Evolutionary conservation across 2,888 invertebrate genomes (phyloP).

Genomic region (Ctenicera cuprea): DNA sequence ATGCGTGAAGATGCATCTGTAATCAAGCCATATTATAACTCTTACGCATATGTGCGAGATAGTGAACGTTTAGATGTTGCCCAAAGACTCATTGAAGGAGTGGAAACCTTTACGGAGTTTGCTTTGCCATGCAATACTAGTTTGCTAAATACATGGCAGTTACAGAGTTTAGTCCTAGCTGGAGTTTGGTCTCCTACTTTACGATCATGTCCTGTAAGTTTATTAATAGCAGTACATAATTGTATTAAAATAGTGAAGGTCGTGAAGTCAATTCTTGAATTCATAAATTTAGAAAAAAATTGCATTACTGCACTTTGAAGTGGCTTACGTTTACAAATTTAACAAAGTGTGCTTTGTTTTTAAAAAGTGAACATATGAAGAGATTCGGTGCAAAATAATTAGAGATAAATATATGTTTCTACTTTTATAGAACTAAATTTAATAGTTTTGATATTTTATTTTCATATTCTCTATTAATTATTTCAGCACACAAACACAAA

Average conservation of each 20-base stretch:
- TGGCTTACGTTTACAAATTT: too few relatives aligned
- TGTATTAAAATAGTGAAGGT: not conserved
- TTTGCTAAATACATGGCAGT: slow-evolving; percentile 92
- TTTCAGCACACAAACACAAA: too few relatives aligned
- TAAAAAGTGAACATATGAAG: too few relatives aligned
- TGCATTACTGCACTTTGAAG: too few relatives aligned
- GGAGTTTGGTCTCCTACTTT: slow-evolving; percentile 90
- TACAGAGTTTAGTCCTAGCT: slow-evolving; percentile 86
- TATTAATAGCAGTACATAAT: slow-evolving; percentile 27
- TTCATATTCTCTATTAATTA: too few relatives aligned
- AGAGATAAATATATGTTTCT: too few relatives aligned
- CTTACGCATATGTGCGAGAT: slow-evolving; percentile 89
- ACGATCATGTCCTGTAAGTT: slow-evolving; percentile 80
- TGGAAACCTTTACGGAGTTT: slow-evolving; percentile 84
- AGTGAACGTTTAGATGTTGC: slow-evolving; percentile 86
- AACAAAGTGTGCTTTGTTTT: too few relatives aligned
- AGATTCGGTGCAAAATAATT: too few relatives aligned
- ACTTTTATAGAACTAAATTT: too few relatives aligned
- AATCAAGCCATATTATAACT: slow-evolving; percentile 88
- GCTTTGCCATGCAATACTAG: slow-evolving; percentile 89
- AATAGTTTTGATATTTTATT: too few relatives aligned
- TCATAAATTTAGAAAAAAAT: too few relatives aligned
- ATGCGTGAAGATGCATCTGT: slow-evolving; percentile 86
- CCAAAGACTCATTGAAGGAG: slow-evolving; percentile 83
- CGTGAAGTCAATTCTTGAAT: not conserved